A percentile compares a stretch with the other conserved stretches of the same genome.
Conservation (phyloP, 1,140 invertebrate genomes). For the Zaprionus lachaisei region DNA sequence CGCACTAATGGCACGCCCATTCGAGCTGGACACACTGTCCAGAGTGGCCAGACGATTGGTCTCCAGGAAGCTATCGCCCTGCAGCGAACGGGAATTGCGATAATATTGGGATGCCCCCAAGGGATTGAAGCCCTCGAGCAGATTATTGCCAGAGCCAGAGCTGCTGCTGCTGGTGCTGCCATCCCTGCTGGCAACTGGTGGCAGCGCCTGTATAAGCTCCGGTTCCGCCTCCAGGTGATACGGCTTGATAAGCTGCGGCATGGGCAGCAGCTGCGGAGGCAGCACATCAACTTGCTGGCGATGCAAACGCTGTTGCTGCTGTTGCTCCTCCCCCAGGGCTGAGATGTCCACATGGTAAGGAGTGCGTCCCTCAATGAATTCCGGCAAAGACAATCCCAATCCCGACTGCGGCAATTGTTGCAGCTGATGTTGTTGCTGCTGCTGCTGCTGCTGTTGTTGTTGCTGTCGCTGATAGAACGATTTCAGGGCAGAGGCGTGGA, state of each 20-base stretch:
- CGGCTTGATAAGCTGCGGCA: slow-evolving; percentile 80
- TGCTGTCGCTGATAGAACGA: slow-evolving; percentile 54
- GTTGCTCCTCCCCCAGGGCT: slow-evolving; percentile 57
- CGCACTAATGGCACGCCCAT: slow-evolving; percentile 56
- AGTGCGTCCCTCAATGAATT: slow-evolving; percentile 86
- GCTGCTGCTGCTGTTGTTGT: slow-evolving; percentile 33
- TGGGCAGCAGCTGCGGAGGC: slow-evolving; percentile 68
- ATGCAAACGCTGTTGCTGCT: slow-evolving; percentile 65
- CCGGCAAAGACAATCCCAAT: slow-evolving; percentile 51
- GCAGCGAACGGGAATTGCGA: slow-evolving; percentile 72
- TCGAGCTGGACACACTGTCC: slow-evolving; percentile 6
- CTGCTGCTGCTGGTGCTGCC: slow-evolving; percentile 14
- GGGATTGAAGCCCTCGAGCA: slow-evolving; percentile 63
- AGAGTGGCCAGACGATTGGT: slow-evolving; percentile 60
- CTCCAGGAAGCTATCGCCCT: slow-evolving; percentile 66
- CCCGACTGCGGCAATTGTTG: slow-evolving; percentile 28
- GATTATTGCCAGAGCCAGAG: slow-evolving; percentile 51
- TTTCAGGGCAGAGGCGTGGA: slow-evolving; percentile 43
- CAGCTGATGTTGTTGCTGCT: slow-evolving; percentile 23
- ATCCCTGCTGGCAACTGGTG: slow-evolving; percentile 50
- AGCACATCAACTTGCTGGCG: slow-evolving; percentile 80
- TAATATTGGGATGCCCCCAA: slow-evolving; percentile 60
- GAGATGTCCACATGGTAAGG: slow-evolving; percentile 86
- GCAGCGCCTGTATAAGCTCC: slow-evolving; percentile 75
- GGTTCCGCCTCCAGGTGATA: slow-evolving; percentile 78